Percentiles rank a stretch among this genome's conserved stretches.
Conservation (phyloP, 2,113 vertebrate genomes). For the Forbesichthys papilliferus region DNA sequence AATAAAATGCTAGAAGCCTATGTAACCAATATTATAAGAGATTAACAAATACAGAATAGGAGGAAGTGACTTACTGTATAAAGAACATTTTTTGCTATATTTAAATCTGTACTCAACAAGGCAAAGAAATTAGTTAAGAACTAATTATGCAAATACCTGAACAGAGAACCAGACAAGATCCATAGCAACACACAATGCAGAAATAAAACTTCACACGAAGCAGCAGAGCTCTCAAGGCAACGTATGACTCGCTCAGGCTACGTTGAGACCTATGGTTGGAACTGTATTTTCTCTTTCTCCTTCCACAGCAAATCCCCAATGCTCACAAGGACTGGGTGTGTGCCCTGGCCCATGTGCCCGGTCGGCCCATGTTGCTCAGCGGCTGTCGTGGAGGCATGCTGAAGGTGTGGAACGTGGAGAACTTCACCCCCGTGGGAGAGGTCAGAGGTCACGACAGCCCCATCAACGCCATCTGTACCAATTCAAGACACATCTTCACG, state of each 20-base stretch:
- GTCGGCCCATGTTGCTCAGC: constrained; percentile 91
- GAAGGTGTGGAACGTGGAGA: constrained; percentile 97
- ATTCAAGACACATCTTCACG: constrained; percentile 92
- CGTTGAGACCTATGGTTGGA: background rate
- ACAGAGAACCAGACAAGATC: too few relatives aligned
- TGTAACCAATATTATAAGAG: too few relatives aligned
- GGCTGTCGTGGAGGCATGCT: constrained; percentile 90
- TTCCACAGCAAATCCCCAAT: constrained; percentile 91
- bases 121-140: too few relatives aligned
- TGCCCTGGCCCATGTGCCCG: constrained; percentile 89
- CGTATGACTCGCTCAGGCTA: background rate
- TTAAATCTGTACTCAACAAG: too few relatives aligned
- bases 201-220: too few relatives aligned
- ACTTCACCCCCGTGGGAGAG: constrained; percentile 91
- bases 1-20: too few relatives aligned
- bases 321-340: constrained; percentile 99
- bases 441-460: constrained; percentile 94
- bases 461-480: constrained; percentile 96
- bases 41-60: too few relatives aligned
- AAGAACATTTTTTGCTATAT: too few relatives aligned
- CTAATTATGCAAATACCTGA: too few relatives aligned
- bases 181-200: too few relatives aligned
- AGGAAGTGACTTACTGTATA: too few relatives aligned
- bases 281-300: background rate
- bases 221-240: too few relatives aligned